Base-by-base conservation (phyloP, 2,113 vertebrate species). In the Salvelinus alpinus region DNA sequence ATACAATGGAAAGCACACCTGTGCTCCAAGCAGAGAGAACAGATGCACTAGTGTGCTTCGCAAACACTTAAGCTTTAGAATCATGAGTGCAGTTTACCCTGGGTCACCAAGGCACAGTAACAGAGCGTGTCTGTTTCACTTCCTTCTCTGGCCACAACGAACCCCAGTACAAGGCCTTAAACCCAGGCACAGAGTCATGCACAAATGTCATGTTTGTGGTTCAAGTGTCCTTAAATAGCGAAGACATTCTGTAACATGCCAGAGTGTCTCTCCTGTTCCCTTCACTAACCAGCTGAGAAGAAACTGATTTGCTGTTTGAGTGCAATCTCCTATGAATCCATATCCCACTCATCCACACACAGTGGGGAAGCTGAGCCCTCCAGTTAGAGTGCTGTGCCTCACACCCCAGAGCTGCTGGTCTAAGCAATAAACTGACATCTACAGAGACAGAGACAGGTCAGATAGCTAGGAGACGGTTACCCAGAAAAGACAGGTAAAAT, bases 141-240 rank as follows among this genome's bases (percentile, higher is more conserved):
- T 76, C 78, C 48, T 51, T 64, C 16, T 38, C 16, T 75, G 78
- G n/a, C 74, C 57, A 74, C 75, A 64, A 71, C 0, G 67, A 44
- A 22, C 27, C 12, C 14, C 62, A 1, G 74, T 66, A 81, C 48
- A 85, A 74, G 84, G 78, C 72, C 38, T 13, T 47, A 47, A 75
- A 78, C 65, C 66, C 70, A 71, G 69, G 62, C 34, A 38, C 1
- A 66, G 31, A 34, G 59, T 74, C 87, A 73, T 70, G 79, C 38
- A 44, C 62, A 85, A 86, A 82, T 72, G 75, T 65, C 74, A 66
- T 64, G 74, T n/a, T 54, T 72, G 72, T 24, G 75, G 54, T 67
- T 60, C 64, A 60, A 60, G n/a, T 72, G 70, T 76, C 83, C 72
- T 84, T 75, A 68, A 89, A 87, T 74, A 73, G 60, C 9, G 0